Evolutionary conservation across 2,113 vertebrate genomes (phyloP).

Genomic region (Psettodes erumei): DNA sequence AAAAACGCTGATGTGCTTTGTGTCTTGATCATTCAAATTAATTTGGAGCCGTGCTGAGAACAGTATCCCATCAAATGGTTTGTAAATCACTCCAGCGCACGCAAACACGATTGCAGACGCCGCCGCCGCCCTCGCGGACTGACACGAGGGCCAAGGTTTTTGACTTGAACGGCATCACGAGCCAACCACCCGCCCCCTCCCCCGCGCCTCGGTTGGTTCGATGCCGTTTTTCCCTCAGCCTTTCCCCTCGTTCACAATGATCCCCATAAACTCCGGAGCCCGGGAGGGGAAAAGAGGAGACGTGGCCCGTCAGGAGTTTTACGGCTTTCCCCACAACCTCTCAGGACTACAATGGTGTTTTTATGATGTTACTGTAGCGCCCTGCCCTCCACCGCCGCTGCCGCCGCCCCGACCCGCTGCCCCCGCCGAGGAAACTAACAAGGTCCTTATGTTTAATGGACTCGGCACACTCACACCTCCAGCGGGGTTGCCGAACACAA

Average conservation of each 20-base stretch:
- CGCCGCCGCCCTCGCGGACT: no score
- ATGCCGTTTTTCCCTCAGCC: slow-evolving; percentile 16
- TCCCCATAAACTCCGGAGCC: slow-evolving; percentile 51
- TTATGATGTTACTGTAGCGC: slow-evolving; percentile 59
- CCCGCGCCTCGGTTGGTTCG: slow-evolving; percentile 31
- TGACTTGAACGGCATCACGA: slow-evolving; percentile 13
- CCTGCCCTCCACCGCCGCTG: neutral
- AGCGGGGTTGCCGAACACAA: slow-evolving; percentile 30
- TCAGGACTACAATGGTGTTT: slow-evolving; percentile 58
- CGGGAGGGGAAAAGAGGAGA: slow-evolving; percentile 47
- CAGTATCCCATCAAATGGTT: slow-evolving; percentile 71
- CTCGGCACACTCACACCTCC: slow-evolving; percentile 48
- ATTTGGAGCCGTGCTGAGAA: slow-evolving; percentile 71
- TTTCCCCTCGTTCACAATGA: slow-evolving; percentile 18
- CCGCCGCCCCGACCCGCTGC: neutral
- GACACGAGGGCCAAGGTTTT: neutral
- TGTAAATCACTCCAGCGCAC: slow-evolving; percentile 46
- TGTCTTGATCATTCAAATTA: slow-evolving; percentile 71
- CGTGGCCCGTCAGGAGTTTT: slow-evolving; percentile 48
- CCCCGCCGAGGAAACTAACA: slow-evolving; percentile 60
- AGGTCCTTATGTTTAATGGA: slow-evolving; percentile 74
- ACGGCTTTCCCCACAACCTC: slow-evolving; percentile 47
- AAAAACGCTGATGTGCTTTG: slow-evolving; percentile 53
- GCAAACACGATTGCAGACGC: neutral
- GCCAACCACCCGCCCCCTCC: slow-evolving; percentile 7